Evolutionary conservation across 2,797 vertebrate genomes (phyloP).

Genomic region (Heteromormyrus szaboi): DNA sequence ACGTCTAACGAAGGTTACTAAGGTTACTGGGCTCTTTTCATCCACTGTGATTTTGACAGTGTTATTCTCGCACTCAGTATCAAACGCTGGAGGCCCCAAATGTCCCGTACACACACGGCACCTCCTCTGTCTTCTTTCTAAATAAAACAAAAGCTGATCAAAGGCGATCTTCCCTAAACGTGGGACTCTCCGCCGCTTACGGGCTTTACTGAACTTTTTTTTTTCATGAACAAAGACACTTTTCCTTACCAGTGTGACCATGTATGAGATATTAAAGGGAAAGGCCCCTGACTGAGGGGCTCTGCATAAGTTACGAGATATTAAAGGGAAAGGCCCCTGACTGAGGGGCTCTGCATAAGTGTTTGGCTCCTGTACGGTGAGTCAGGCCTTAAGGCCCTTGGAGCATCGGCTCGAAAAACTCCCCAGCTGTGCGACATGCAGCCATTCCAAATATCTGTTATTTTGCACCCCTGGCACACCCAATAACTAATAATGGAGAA

Average conservation of each 20-base stretch:
- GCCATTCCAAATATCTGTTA: background rate
- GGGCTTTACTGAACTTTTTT: slow-evolving; percentile 16
- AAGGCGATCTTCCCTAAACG: slow-evolving; percentile 42
- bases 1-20: slow-evolving; percentile 1
- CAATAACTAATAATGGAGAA: background rate
- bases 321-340: background rate
- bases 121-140: slow-evolving; percentile 38
- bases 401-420: background rate
- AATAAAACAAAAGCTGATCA: slow-evolving; percentile 45
- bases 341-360: background rate
- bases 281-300: background rate
- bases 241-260: background rate
- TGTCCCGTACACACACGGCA: background rate
- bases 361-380: background rate
- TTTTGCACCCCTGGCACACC: background rate
- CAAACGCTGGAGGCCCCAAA: slow-evolving; percentile 16
- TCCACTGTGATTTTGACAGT: background rate
- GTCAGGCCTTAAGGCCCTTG: background rate
- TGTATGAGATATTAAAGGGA: background rate
- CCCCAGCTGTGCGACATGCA: slow-evolving; percentile 12
- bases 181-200: slow-evolving; percentile 17
- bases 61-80: background rate
- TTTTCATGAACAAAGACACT: slow-evolving; percentile 20
- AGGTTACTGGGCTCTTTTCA: slow-evolving; percentile 9
- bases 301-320: background rate